Evolutionary conservation across 2,113 vertebrate genomes (phyloP), one percentile per base, ranked within the genome.

Genomic region (Ptychochromis oligacanthus): DNA sequence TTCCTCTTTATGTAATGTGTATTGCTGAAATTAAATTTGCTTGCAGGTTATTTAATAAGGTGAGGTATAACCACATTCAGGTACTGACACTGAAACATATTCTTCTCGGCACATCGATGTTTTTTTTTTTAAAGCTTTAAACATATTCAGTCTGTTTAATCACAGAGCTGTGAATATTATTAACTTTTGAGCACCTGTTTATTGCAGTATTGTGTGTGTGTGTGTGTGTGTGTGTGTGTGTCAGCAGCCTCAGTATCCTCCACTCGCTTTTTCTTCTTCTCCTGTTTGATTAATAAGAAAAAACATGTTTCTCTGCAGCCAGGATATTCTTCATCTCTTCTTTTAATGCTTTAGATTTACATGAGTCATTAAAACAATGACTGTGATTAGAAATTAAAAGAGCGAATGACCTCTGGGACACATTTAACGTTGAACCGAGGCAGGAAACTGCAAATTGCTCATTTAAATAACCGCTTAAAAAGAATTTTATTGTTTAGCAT

Each of bases 131-230:
- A 83, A 70, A 59, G 26, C 40, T 61, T n/a, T 88, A 75, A 91
- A 46, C 54, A 81, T 83, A 84, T 89, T 92, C 75, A 78, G 70
- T 40, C 15, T 78, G 77, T 92, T 89, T 82, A 87, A 80, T 84
- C 90, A 83, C 17, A 38, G 20, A 24, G 55, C 7, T 0, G 55
- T 40, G 74, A 83, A 81, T 67, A 40, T 80, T 55, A 78, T 82
- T 82, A 80, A 80, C 18, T n/a, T 52, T 65, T 72, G 70, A 56
- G 34, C 72, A 61, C 24, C 74, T 78, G 22, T 77, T 83, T 81
- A 77, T 58, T 54, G 67, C 24, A 61, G 22, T 12, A 6, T 7
- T 43, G 61, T 40, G 77, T 64, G 49, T 62, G 52, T 75, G 18
- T 55, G 28, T 56, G 10, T 82, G 1, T 46, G 46, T 54, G 55